A percentile compares a stretch with the other conserved stretches of the same genome.
phyloP scores from a whole-genome alignment of 2,113 vertebrate genomes.

The Triplophysa siluroides region DNA sequence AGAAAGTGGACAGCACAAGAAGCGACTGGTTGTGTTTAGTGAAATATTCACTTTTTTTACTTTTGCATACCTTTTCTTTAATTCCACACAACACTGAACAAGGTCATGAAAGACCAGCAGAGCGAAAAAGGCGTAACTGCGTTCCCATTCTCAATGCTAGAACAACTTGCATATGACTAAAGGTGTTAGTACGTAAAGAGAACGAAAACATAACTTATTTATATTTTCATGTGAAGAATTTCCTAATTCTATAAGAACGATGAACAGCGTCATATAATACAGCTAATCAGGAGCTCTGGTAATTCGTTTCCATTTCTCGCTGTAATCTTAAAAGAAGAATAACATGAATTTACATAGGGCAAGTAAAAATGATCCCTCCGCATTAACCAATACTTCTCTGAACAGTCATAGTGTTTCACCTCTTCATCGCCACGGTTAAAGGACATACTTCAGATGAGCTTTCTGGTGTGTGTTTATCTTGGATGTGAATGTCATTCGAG shows the following conservation, averaged over 20 bases:
- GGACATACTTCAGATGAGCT: background rate
- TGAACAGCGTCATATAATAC: constrained; percentile 66
- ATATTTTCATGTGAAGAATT: constrained; percentile 44
- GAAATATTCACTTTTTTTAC: constrained; percentile 34
- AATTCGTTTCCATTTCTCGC: constrained; percentile 30
- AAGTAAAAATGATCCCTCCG: constrained; percentile 50
- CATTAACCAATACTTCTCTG: background rate
- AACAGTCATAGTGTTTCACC: constrained; percentile 14
- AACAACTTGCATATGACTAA: constrained; percentile 64
- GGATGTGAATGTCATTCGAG: constrained; percentile 15
- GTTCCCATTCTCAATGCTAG: constrained; percentile 53
- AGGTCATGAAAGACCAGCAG: constrained; percentile 50
- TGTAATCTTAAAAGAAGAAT: constrained; percentile 49
- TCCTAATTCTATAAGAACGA: constrained; percentile 61
- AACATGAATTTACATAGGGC: constrained; percentile 48
- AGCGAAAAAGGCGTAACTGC: constrained; percentile 47
- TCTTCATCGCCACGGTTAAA: background rate
- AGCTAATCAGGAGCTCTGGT: constrained; percentile 63
- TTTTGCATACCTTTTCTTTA: constrained; percentile 31
- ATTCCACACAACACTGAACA: constrained; percentile 49
- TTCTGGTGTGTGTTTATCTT: constrained; percentile 4
- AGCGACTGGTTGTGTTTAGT: constrained; percentile 52
- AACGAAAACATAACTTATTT: constrained; percentile 45
- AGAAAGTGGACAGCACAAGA: constrained; percentile 29
- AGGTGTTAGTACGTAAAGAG: constrained; percentile 45